Percentiles rank a stretch among this genome's conserved stretches.
Conservation (phyloP, 2,113 vertebrate genomes). For the Channa argus region DNA sequence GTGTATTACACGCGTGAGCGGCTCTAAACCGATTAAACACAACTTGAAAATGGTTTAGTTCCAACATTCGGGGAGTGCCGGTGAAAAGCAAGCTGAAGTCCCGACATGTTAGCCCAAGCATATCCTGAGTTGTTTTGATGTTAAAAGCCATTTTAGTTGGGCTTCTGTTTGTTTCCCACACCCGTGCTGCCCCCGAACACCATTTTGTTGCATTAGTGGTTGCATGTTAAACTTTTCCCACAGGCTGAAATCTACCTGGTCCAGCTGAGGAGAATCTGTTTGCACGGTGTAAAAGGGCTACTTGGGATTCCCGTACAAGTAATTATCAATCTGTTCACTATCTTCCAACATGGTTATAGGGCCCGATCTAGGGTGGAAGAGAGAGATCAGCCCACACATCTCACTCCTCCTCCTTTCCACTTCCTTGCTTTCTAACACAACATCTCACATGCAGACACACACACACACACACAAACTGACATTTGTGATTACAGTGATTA, state of each 20-base stretch:
- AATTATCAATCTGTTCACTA: constrained; percentile 71
- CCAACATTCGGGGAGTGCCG: constrained; percentile 38
- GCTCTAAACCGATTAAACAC: constrained; percentile 60
- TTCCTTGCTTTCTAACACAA: constrained; percentile 1
- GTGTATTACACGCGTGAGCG: constrained; percentile 60
- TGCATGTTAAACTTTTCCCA: constrained; percentile 2
- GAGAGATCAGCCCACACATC: background rate
- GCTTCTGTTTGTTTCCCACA: background rate
- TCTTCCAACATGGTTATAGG: constrained; percentile 12
- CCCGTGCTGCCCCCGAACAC: background rate
- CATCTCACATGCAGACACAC: constrained; percentile 1
- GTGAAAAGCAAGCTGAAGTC: constrained; percentile 39
- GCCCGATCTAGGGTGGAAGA: background rate
- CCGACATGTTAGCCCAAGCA: constrained; percentile 45
- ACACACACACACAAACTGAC: constrained; percentile 32
- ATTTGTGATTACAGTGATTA: constrained; percentile 75
- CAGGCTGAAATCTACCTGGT: constrained; percentile 31
- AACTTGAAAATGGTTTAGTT: constrained; percentile 42
- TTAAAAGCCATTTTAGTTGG: constrained; percentile 25
- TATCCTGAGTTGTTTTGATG: constrained; percentile 48
- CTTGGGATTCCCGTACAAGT: constrained; percentile 57
- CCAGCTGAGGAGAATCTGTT: constrained; percentile 42
- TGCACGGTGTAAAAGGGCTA: constrained; percentile 37
- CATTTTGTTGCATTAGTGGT: constrained; percentile 16
- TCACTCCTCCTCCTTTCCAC: constrained; percentile 4